Base-by-base conservation (phyloP, 2,888 invertebrate genomes). In the Sinopyrophorus schimmeli region DNA sequence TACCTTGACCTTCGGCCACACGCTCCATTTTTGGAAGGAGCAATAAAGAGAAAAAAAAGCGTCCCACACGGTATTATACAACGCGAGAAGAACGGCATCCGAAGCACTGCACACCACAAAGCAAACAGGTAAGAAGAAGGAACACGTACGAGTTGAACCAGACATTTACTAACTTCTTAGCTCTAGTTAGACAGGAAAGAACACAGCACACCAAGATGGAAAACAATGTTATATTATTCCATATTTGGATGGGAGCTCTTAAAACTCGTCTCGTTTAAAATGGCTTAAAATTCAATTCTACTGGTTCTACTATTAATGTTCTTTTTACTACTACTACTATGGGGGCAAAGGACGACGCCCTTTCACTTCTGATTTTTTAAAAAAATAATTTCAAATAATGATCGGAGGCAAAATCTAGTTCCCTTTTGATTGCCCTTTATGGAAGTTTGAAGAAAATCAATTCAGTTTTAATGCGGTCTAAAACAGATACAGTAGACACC, bases 211-310 rank as follows among this genome's bases (percentile, higher is more conserved):
- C 58, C 54, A 57, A 59, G 47, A 55, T 54, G 57, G 60, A 64
- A 34, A 63, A 68, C 66, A 67, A 66, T 65, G 65, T 66, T 64
- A 65, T 61, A 53, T 61, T 61, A 59, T 60, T 55, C 68, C 68
- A 64, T 67, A 68, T 68, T 67, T 59, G 68, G 68, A 49, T 44
- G 58, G 56, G 59, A 57, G 58, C 55, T 44, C 52, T n/a, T n/a
- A n/a, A n/a, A n/a, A n/a, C n/a, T 20, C 52, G 46, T 48, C 56
- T 57, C 54, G 57, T 63, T 48, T 41, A 42, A 40, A 47, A 40
- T 23, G 17, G 27, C 42, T 43, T 43, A 31, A 42, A 43, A 41
- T 37, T 39, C 38, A 20, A 43, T 24, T n/a, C n/a, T n/a, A n/a
- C n/a, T n/a, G n/a, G n/a, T n/a, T n/a, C n/a, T n/a, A n/a, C n/a